Evolutionary conservation across 2,113 vertebrate genomes (phyloP), one percentile per base, ranked within the genome.

Genomic region (Chroicocephalus ridibundus): DNA sequence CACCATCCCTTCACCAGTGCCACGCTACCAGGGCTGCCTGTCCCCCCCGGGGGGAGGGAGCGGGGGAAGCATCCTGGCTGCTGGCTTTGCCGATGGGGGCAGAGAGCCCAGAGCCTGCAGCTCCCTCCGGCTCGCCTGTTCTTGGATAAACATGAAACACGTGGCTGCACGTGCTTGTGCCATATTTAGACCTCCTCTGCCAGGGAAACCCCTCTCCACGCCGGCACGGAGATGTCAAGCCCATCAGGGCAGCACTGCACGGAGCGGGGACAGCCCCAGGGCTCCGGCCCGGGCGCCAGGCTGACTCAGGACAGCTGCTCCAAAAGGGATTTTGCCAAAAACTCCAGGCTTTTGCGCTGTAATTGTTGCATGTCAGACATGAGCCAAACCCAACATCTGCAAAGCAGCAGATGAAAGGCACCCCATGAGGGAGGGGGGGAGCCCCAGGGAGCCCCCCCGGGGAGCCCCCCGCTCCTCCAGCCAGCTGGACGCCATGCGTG

Each of bases 241-340:
- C 34, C 3, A 0, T 31, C 47, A 74, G 69, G n/a, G 27, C 78
- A 86, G 72, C 0, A 0, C 66, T 36, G 68, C 44, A 40, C 21
- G 0, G 3, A 78, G 77, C 2, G 0, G 24, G 42, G 76, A 12
- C 29, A 54, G 78, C 36, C 66, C 17, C 64, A 31, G 2, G 6
- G 91, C 89, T 79, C 31, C 0, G 2, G 49, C 62, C 38, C 0
- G 1, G 78, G 87, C 21, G 27, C 5, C 55, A 9, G 72, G 72
- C 82, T 85, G 93, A 91, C 66, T 89, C 87, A 57, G 74, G 86
- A 93, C 95, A 97, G 96, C 91, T 95, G 95, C 95, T 94, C 83
- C 69, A 47, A 44, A 76, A 83, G 6, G 62, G 80, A 51, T 44
- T 92, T 68, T 96, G 94, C 94, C 92, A 91, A 88, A 94, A 83